Evolutionary conservation across 2,888 invertebrate genomes (phyloP), one percentile per base, ranked within the genome.

Genomic region (Meteorus colon): DNA sequence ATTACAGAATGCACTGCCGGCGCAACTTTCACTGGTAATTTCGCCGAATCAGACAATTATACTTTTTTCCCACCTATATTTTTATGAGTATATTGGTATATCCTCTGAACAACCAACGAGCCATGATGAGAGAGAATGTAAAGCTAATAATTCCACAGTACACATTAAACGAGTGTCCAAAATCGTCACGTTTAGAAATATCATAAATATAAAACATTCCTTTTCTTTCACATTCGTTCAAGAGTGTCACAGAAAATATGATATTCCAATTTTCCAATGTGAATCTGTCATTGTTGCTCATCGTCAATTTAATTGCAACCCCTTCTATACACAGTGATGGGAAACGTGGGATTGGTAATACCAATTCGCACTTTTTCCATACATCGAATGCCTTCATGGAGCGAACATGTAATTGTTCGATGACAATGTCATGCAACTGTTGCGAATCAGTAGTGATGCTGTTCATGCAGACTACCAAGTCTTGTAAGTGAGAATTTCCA

Each of bases 361-460:
- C 2, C 16, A 48, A 29, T 63, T 31, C 79, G 77, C 83, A 84
- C 74, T 73, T 84, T 27, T 76, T 83, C 12, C 82, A 83, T 62
- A 83, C 81, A 77, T 81, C 83, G 0, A 75, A 80, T 65, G 74
- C 81, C 8, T 69, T 82, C 41, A 77, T 65, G 60, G 84, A 85
- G 70, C 82, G 80, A 73, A 60, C 82, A 12, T 88, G 88, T 70
- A 76, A 41, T 1, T 87, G 86, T 66, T 6, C 72, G 1, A 77
- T 75, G 41, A 60, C 78, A 4, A 79, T 73, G 31, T 81, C 82
- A 3, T 88, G 86, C 67, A 83, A 84, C 2, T 88, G 88, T 62
- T 88, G 88, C 62, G 85, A 87, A 73, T 79, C 73, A 4, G 87
- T 88, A 0, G 81, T 80, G 12, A 82, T 88, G 24, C 76, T 85